phyloP scores from a whole-genome alignment of 2,888 invertebrate species.

The Steromphala cineraria region DNA sequence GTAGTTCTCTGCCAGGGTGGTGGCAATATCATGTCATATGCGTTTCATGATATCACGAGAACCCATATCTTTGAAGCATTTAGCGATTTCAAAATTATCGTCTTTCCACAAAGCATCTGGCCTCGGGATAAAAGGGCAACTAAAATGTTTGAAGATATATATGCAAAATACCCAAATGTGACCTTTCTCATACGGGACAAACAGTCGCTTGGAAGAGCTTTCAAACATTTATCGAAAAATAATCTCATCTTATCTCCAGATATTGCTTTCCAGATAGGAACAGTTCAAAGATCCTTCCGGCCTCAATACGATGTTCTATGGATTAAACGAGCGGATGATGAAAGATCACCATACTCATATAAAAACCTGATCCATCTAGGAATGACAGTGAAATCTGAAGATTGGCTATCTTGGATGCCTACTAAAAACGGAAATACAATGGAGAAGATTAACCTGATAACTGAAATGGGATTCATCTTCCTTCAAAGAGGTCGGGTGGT shows the following conservation, averaged over 20 bases:
- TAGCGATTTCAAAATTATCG: slow-evolving; percentile 1
- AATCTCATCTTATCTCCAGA: slow-evolving; percentile 28
- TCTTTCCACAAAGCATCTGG: slow-evolving; percentile 23
- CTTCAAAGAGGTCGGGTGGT: slow-evolving; percentile 40
- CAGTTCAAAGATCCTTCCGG: background rate
- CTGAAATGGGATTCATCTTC: slow-evolving; percentile 36
- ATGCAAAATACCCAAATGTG: slow-evolving; percentile 12
- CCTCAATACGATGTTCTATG: background rate
- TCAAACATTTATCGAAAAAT: background rate
- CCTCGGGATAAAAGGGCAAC: background rate
- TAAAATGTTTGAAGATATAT: background rate
- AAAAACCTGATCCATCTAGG: slow-evolving; percentile 5
- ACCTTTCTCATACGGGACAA: slow-evolving; percentile 16
- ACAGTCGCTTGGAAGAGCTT: slow-evolving; percentile 3
- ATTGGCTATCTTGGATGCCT: slow-evolving; percentile 34
- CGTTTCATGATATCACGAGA: background rate
- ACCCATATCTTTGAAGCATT: background rate
- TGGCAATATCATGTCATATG: slow-evolving; percentile 18
- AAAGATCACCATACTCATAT: slow-evolving; percentile 25
- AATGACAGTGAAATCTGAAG: slow-evolving; percentile 14
- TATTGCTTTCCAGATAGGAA: slow-evolving; percentile 28
- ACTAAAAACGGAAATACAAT: slow-evolving; percentile 23
- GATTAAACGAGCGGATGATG: slow-evolving; percentile 3
- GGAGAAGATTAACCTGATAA: slow-evolving; percentile 32
- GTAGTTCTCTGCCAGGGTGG: slow-evolving; percentile 12